These are phyloP conservation scores for Tiliqua scincoides DNA, from an alignment of 2,113 vertebrate species.

Conservation along the genomic window DNA sequence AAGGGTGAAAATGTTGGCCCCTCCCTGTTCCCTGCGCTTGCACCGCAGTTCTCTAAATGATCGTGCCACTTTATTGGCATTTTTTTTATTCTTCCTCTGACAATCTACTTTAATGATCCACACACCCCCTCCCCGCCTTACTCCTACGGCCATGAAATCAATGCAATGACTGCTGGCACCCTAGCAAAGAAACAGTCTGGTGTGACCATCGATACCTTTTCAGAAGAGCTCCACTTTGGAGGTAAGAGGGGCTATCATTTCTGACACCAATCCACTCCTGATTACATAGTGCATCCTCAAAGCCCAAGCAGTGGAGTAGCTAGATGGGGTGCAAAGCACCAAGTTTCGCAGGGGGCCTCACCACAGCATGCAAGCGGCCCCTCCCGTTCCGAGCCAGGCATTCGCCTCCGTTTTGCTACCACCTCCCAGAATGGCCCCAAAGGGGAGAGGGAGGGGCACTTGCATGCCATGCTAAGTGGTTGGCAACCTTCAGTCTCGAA, in stretches of 20 bases:
- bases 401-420: too few relatives aligned
- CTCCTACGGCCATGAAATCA: conserved; percentile 30
- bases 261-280: not conserved
- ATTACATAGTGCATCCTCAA: not conserved
- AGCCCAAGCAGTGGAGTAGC: too few relatives aligned
- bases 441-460: too few relatives aligned
- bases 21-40: not conserved
- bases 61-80: conserved; percentile 32
- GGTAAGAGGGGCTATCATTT: not conserved
- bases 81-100: conserved; percentile 18
- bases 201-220: conserved; percentile 22
- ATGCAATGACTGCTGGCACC: conserved; percentile 36
- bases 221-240: conserved; percentile 43
- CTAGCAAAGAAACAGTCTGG: conserved; percentile 19
- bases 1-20: rapidly evolving
- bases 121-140: not conserved
- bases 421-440: too few relatives aligned
- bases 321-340: too few relatives aligned
- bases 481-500: too few relatives aligned
- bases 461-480: too few relatives aligned
- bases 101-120: conserved; percentile 35
- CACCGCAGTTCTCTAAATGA: not conserved
- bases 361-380: too few relatives aligned
- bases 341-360: too few relatives aligned
- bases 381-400: too few relatives aligned